A percentile compares a stretch with the other conserved stretches of the same genome.
Evolutionary conservation across 37 sponge, comb jelly and placozoan genomes (phyloP).

Genomic region (Axinella damicornis): DNA sequence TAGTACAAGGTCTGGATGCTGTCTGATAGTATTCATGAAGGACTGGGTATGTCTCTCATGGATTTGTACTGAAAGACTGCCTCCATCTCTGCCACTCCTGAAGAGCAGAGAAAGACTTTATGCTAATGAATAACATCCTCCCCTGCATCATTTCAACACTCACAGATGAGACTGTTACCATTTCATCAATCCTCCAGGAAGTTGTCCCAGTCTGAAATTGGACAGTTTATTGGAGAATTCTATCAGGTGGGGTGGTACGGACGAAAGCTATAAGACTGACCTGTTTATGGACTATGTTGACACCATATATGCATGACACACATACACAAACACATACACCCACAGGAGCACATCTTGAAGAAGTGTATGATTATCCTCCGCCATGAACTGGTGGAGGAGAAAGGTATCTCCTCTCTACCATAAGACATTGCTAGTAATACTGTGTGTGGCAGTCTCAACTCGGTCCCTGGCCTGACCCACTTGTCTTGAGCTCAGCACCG

Average conservation of each 20-base stretch:
- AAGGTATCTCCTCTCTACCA: conserved; percentile 8
- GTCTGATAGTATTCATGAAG: too few relatives aligned
- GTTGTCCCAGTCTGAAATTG: conserved; percentile 68
- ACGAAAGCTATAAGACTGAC: neutral
- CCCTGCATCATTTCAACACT: too few relatives aligned
- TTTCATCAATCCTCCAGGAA: conserved; percentile 50
- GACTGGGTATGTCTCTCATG: too few relatives aligned
- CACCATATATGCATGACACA: neutral
- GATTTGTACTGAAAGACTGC: too few relatives aligned
- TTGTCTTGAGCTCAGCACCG: too few relatives aligned
- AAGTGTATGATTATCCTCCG: conserved; percentile 75
- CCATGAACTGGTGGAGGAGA: conserved; percentile 47
- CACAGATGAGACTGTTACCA: too few relatives aligned
- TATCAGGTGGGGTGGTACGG: conserved; percentile 53
- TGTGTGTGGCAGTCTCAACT: too few relatives aligned
- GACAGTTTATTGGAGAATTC: conserved; percentile 73
- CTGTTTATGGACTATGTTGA: neutral
- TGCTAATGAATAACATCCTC: too few relatives aligned
- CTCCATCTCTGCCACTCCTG: too few relatives aligned
- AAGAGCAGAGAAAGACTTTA: neutral
- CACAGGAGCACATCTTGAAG: conserved; percentile 56
- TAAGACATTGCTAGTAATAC: too few relatives aligned
- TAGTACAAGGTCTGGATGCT: too few relatives aligned
- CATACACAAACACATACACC: neutral
- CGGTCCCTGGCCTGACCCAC: too few relatives aligned